Conservation (phyloP, 2,888 invertebrate genomes). For the Carabus problematicus region DNA sequence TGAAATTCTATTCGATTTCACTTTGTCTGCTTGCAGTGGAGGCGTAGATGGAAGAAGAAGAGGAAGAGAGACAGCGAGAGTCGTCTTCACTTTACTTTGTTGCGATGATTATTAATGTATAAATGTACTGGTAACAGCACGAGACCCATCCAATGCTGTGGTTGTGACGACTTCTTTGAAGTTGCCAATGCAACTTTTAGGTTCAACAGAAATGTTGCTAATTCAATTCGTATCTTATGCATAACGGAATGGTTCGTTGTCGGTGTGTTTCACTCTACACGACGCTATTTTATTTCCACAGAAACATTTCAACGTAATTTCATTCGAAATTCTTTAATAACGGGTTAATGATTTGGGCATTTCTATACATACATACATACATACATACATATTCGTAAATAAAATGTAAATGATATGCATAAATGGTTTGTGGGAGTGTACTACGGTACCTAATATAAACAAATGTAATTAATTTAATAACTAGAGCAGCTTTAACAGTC, state of each 20-base stretch:
- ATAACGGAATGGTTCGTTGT: conserved; percentile 41
- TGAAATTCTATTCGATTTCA: conserved; percentile 55
- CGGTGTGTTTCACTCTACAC: conserved; percentile 6
- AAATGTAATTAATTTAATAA: conserved; percentile 38
- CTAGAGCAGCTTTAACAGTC: conserved; percentile 13
- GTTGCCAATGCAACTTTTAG: conserved; percentile 39
- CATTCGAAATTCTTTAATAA: neutral
- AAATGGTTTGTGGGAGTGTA: neutral
- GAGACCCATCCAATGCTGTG: conserved; percentile 1
- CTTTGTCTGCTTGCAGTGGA: conserved; percentile 13
- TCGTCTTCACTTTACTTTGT: neutral
- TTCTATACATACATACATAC: neutral
- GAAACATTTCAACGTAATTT: conserved; percentile 6
- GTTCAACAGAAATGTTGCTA: conserved; percentile 37
- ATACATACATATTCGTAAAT: neutral
- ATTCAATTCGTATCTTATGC: conserved; percentile 42
- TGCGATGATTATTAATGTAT: conserved; percentile 15
- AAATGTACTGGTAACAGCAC: neutral
- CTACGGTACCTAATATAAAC: conserved; percentile 12
- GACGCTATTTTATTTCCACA: neutral
- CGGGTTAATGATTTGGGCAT: neutral
- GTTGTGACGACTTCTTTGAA: conserved; percentile 28
- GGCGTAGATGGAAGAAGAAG: neutral
- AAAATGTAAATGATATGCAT: conserved; percentile 2
- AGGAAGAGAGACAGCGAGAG: neutral